Conservation (phyloP, 2,113 vertebrate species). For the Anguilla japonica region DNA sequence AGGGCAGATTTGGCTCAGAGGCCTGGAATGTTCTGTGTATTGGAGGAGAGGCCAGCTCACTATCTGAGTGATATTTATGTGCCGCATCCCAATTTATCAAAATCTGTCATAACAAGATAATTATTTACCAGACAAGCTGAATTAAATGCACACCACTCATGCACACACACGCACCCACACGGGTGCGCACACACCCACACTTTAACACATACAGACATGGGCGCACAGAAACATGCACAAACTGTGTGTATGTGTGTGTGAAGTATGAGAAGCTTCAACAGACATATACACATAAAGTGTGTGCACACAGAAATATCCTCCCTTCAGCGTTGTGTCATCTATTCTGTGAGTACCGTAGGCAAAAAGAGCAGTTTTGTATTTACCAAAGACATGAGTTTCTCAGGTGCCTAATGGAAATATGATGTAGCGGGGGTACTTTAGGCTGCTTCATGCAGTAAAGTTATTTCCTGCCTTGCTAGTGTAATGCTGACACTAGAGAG, state of each 20-base stretch:
- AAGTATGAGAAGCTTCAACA: not conserved
- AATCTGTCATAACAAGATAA: not conserved
- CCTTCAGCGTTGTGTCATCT: too few relatives aligned
- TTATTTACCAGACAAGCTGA: not conserved
- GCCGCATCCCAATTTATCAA: not conserved
- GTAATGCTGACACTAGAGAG: not conserved
- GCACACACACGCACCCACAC: too few relatives aligned
- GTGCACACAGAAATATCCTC: too few relatives aligned
- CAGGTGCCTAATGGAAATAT: not conserved
- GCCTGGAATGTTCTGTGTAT: slow-evolving; percentile 1
- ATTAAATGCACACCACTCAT: not conserved
- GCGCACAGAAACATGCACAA: too few relatives aligned
- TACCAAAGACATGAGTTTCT: not conserved
- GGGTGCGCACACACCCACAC: too few relatives aligned
- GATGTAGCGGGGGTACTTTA: not conserved
- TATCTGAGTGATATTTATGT: not conserved
- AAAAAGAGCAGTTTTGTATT: not conserved
- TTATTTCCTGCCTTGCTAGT: not conserved
- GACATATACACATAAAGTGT: not conserved
- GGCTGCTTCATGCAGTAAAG: not conserved
- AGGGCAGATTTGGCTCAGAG: slow-evolving; percentile 2
- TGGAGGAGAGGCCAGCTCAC: not conserved
- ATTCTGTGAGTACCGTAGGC: too few relatives aligned
- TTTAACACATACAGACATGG: too few relatives aligned
- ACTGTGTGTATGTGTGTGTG: too few relatives aligned